These are phyloP conservation scores for Mactromeris polynyma DNA, from an alignment of 2,888 invertebrate genomes.

Conservation along the genomic window DNA sequence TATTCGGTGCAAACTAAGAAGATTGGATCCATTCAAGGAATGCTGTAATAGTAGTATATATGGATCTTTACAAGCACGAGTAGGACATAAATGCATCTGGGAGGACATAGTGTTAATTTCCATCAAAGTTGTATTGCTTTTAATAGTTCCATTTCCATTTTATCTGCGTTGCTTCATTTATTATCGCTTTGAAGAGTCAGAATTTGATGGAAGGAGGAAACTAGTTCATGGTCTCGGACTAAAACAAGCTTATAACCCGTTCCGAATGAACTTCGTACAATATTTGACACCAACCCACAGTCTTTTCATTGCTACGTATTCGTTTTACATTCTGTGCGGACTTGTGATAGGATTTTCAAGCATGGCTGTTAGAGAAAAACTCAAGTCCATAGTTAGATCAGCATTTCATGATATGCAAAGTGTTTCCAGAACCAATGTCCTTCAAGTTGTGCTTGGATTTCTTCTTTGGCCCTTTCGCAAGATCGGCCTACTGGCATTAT, in stretches of 20 bases:
- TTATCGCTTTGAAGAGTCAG: constrained; percentile 83
- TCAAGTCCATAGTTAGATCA: constrained; percentile 79
- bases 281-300: constrained; percentile 83
- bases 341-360: constrained; percentile 79
- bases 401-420: constrained; percentile 83
- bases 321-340: constrained; percentile 81
- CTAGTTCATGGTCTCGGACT: constrained; percentile 72
- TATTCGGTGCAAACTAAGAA: constrained; percentile 83
- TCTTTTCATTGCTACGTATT: constrained; percentile 82
- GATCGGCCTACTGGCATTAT: constrained; percentile 82
- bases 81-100: constrained; percentile 79
- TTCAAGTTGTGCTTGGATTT: constrained; percentile 81
- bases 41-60: constrained; percentile 84
- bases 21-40: constrained; percentile 82
- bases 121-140: constrained; percentile 79
- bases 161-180: constrained; percentile 83
- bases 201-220: constrained; percentile 74
- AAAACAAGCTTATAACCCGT: constrained; percentile 75
- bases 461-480: constrained; percentile 84
- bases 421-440: constrained; percentile 82
- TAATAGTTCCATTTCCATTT: constrained; percentile 83
- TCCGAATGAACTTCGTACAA: constrained; percentile 82
- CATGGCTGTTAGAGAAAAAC: constrained; percentile 75
- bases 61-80: constrained; percentile 75
- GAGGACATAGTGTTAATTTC: constrained; percentile 76